Evolutionary conservation across 2,888 invertebrate genomes (phyloP), one percentile per base, ranked within the genome.

Genomic region (Yponomeuta plumbellus): DNA sequence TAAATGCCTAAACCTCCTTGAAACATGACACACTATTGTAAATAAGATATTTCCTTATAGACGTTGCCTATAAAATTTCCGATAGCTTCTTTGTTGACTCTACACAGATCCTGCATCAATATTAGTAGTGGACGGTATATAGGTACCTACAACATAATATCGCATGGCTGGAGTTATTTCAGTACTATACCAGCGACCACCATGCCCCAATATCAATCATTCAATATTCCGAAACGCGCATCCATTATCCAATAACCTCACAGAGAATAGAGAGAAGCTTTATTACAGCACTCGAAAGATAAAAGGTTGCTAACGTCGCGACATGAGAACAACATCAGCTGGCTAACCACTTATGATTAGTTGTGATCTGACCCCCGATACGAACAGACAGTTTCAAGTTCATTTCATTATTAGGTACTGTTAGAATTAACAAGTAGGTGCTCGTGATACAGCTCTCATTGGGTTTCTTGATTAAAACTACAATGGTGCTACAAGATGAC

Each of bases 181-280:
- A 34, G 34, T 34, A 34, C 34, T 34, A 34, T 34, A 34, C 26
- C 26, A 26, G 5, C 26, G 44, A 44, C 5, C 4, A 13, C 44
- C 44, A 52, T 11, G 21, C 23, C 59, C 59, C 59, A 21, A 5
- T 22, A 11, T 59, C 59, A 13, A 59, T 59, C 23, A 59, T 59
- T 23, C 59, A 59, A 59, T 52, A 52, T 59, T 59, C 59, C 13
- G 59, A 23, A 59, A 59, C 59, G 11, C 59, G 59, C 59, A 59
- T 52, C 59, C 59, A 59, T 59, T 59, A 59, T 59, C 59, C 59
- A 59, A 59, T 59, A 21, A 22, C 4, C 59, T 58, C 21, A 58
- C 58, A 22, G 59, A 22, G 22, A 21, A 23, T 13, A 59, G 23
- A 57, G 57, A 57, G 57, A 20, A 20, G n/a, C 20, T 21, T 20